These are phyloP conservation scores for Tineola bisselliella DNA, from an alignment of 2,888 invertebrate genomes.

Conservation along the genomic window DNA sequence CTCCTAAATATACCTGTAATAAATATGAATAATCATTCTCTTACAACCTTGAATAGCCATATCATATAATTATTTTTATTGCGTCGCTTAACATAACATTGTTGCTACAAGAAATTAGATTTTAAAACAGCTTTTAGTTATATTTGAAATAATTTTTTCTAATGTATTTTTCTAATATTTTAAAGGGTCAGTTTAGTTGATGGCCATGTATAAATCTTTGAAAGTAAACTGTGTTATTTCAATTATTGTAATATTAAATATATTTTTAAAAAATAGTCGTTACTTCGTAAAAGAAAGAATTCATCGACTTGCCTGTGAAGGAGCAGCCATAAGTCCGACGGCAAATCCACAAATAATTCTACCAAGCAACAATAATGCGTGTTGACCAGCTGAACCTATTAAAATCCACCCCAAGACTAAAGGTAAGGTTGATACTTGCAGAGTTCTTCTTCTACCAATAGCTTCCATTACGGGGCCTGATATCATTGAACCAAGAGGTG, in stretches of 20 bases:
- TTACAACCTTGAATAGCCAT: no score
- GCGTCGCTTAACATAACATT: no score
- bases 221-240: no score
- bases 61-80: no score
- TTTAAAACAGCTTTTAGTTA: no score
- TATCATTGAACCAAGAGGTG: slow-evolving; percentile 76
- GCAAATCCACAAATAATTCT: slow-evolving; percentile 77
- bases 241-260: no score
- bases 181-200: no score
- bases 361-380: slow-evolving; percentile 70
- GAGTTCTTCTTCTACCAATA: slow-evolving; percentile 72
- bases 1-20: slow-evolving; percentile 76
- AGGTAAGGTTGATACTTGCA: slow-evolving; percentile 73
- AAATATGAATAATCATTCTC: slow-evolving; percentile 16
- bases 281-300: not conserved
- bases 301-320: slow-evolving; percentile 72
- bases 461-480: slow-evolving; percentile 78
- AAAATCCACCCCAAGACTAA: slow-evolving; percentile 75
- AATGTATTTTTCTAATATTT: no score
- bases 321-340: slow-evolving; percentile 77
- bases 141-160: no score
- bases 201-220: no score
- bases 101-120: no score
- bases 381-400: slow-evolving; percentile 67
- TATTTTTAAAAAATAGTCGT: no score